phyloP scores from a whole-genome alignment of 37 sponge, comb jelly and placozoan species.

The Hormiphora californensis region DNA sequence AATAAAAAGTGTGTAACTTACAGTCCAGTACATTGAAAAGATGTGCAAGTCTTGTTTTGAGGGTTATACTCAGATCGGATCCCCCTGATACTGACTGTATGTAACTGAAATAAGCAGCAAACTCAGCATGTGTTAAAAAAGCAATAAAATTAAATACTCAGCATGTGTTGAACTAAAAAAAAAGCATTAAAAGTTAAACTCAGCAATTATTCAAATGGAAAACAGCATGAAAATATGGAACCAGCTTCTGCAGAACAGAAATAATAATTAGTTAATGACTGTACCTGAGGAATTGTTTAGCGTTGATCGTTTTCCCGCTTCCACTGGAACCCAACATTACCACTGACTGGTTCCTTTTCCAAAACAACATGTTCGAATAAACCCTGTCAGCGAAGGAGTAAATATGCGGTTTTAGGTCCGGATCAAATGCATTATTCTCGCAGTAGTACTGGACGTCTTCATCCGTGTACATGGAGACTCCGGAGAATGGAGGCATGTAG shows the following conservation, averaged over 20 bases:
- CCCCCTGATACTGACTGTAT: conserved; percentile 48
- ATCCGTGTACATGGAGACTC: conserved; percentile 36
- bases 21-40: conserved; percentile 49
- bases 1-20: neutral
- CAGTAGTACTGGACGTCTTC: conserved; percentile 46
- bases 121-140: too few relatives aligned
- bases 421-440: conserved; percentile 53
- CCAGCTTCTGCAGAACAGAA: too few relatives aligned
- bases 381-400: conserved; percentile 51
- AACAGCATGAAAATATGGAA: too few relatives aligned
- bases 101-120: conserved; percentile 25
- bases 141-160: too few relatives aligned
- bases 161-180: too few relatives aligned
- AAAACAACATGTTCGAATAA: conserved; percentile 44
- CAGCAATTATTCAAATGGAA: too few relatives aligned
- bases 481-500: conserved; percentile 50
- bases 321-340: conserved; percentile 40
- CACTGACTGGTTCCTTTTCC: conserved; percentile 46
- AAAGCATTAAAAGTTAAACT: too few relatives aligned
- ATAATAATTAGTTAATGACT: too few relatives aligned
- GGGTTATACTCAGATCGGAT: conserved; percentile 4
- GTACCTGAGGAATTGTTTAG: conserved; percentile 37
- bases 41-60: conserved; percentile 48
- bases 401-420: conserved; percentile 33
- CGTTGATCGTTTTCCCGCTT: conserved; percentile 37